phyloP scores from a whole-genome alignment of 2,797 vertebrate species.

The Tragelaphus eurycerus region DNA sequence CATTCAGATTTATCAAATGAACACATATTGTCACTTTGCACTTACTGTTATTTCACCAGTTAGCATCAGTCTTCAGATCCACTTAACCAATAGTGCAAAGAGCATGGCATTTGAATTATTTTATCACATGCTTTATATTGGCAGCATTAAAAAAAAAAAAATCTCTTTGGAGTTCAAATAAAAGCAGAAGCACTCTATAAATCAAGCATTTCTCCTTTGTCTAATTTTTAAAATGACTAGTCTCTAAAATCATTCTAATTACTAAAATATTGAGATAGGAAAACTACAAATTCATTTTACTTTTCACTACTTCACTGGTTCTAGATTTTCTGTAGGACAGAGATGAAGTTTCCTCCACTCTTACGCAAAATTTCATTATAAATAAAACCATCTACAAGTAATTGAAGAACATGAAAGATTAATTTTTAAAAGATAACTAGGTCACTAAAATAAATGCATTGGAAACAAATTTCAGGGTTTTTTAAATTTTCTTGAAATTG shows the following conservation, averaged over 20 bases:
- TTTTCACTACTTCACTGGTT: slow-evolving; percentile 15
- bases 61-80: neutral
- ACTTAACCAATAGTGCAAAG: neutral
- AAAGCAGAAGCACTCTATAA: slow-evolving; percentile 12
- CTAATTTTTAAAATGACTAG: neutral
- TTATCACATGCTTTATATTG: neutral
- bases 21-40: neutral
- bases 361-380: neutral
- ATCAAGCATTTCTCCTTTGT: neutral
- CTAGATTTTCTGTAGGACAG: neutral
- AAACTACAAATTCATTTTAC: slow-evolving; percentile 30
- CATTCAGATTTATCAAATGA: slow-evolving; percentile 32
- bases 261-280: neutral
- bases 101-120: neutral
- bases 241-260: slow-evolving; percentile 31
- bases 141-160: neutral
- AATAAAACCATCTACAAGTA: slow-evolving; percentile 18
- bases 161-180: neutral
- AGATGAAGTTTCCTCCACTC: neutral
- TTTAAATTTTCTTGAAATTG: neutral
- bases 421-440: slow-evolving; percentile 1
- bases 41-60: neutral
- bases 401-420: neutral
- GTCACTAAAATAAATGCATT: neutral
- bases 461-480: slow-evolving; percentile 16